Percentiles rank a stretch among this genome's conserved stretches.
phyloP scores from a whole-genome alignment of 2,797 vertebrate genomes.

The Pampus argenteus region DNA sequence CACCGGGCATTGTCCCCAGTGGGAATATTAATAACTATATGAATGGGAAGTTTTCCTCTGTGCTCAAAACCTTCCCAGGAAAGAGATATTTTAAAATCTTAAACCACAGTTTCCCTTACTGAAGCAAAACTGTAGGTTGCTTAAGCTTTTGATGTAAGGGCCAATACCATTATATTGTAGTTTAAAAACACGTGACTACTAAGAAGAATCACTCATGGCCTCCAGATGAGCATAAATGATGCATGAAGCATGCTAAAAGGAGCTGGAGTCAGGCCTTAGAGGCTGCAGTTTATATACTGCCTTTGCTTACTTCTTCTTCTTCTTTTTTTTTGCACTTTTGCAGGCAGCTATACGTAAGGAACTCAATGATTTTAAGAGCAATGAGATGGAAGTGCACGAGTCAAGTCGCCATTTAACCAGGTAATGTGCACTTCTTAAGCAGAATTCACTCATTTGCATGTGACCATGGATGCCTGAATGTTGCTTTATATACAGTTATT shows the following conservation, averaged over 20 bases:
- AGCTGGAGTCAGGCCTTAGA: slow-evolving; percentile 38
- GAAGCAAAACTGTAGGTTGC: slow-evolving; percentile 1
- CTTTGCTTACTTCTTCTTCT: slow-evolving; percentile 48
- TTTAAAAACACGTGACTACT: slow-evolving; percentile 23
- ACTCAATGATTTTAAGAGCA: slow-evolving; percentile 99
- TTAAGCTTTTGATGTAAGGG: slow-evolving; percentile 12
- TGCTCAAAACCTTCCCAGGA: background rate
- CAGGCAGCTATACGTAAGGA: slow-evolving; percentile 99
- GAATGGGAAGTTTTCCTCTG: slow-evolving; percentile 24
- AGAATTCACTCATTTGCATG: background rate
- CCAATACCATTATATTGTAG: background rate
- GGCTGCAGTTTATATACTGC: slow-evolving; percentile 39
- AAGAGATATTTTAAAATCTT: background rate
- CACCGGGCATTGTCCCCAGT: slow-evolving; percentile 27
- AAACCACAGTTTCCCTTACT: slow-evolving; percentile 17
- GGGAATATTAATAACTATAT: slow-evolving; percentile 11
- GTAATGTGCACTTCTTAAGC: slow-evolving; percentile 74
- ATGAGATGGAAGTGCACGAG: slow-evolving; percentile 99
- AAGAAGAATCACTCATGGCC: slow-evolving; percentile 58
- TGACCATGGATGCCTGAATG: slow-evolving; percentile 1
- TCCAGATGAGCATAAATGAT: slow-evolving; percentile 69
- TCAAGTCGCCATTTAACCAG: slow-evolving; percentile 99
- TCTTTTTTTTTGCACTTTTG: slow-evolving; percentile 72
- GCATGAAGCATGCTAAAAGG: slow-evolving; percentile 67
- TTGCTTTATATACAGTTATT: background rate